phyloP scores from a whole-genome alignment of 2,888 invertebrate species.

The Brenthis daphne region DNA sequence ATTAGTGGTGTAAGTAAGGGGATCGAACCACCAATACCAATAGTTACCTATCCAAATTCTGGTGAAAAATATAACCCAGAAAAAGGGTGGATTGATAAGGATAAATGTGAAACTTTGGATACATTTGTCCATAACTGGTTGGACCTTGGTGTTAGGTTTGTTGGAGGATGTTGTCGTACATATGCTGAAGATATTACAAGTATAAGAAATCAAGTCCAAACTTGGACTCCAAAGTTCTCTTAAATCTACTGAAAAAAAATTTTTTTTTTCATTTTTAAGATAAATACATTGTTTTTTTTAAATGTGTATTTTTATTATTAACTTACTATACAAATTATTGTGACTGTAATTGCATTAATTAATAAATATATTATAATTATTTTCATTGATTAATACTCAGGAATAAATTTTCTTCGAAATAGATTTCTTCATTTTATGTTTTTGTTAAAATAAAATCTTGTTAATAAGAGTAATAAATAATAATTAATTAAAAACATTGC shows the following conservation, averaged over 20 bases:
- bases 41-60: conserved; percentile 95
- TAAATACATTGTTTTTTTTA: too few species aligned
- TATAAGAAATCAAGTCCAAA: conserved; percentile 62
- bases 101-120: conserved; percentile 84
- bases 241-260: background rate
- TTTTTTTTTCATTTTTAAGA: too few species aligned
- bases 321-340: too few species aligned
- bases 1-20: conserved; percentile 57
- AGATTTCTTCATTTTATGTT: background rate
- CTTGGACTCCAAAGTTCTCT: background rate
- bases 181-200: conserved; percentile 88
- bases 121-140: conserved; percentile 89
- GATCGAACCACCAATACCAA: conserved; percentile 76
- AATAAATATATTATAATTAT: too few species aligned
- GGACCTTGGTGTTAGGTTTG: conserved; percentile 87
- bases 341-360: too few species aligned
- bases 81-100: conserved; percentile 85
- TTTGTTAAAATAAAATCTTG: background rate
- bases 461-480: background rate
- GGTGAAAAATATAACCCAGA: conserved; percentile 88
- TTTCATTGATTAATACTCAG: too few species aligned
- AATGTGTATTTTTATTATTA: too few species aligned
- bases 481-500: background rate
- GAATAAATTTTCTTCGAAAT: too few species aligned
- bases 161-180: conserved; percentile 95